Evolutionary conservation across 2,888 invertebrate species (phyloP).

Genomic region (Agrochola lychnidis): DNA sequence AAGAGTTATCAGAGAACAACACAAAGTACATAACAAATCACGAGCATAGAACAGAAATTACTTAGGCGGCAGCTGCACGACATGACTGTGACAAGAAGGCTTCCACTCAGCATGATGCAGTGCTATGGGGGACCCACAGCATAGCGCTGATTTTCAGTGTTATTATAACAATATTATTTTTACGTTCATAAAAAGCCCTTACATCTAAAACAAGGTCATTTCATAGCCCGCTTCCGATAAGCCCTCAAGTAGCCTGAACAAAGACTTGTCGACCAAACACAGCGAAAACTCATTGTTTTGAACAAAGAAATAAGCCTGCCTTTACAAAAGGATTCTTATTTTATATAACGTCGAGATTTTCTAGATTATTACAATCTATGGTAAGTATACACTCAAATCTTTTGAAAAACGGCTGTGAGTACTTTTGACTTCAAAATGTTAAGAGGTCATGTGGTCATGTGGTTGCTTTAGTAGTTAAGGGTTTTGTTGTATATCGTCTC

Average conservation of each 20-base stretch:
- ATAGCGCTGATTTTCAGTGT: too few species aligned
- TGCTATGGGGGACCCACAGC: too few species aligned
- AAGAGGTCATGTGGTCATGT: not conserved
- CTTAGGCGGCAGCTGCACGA: too few species aligned
- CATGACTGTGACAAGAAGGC: too few species aligned
- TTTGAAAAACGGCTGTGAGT: not conserved
- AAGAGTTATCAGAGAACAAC: too few species aligned
- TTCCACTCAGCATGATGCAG: too few species aligned
- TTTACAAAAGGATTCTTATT: slow-evolving; percentile 29
- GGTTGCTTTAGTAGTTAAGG: not conserved
- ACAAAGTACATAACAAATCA: too few species aligned
- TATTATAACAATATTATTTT: not conserved
- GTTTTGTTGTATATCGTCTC: not conserved
- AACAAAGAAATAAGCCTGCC: slow-evolving; percentile 44
- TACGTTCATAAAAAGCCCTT: not conserved
- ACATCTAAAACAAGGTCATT: slow-evolving; percentile 28
- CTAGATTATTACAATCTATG: slow-evolving; percentile 17
- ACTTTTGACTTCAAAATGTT: slow-evolving; percentile 6
- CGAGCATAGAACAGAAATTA: too few species aligned
- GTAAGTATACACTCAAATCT: not conserved
- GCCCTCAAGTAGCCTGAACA: slow-evolving; percentile 31
- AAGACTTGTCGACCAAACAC: slow-evolving; percentile 30
- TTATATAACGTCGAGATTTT: not conserved
- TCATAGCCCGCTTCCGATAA: slow-evolving; percentile 39
- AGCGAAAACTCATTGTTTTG: slow-evolving; percentile 41